A percentile compares a stretch with the other conserved stretches of the same genome.
Conservation (phyloP, 2,888 invertebrate species). For the Lamellibrachia satsuma region DNA sequence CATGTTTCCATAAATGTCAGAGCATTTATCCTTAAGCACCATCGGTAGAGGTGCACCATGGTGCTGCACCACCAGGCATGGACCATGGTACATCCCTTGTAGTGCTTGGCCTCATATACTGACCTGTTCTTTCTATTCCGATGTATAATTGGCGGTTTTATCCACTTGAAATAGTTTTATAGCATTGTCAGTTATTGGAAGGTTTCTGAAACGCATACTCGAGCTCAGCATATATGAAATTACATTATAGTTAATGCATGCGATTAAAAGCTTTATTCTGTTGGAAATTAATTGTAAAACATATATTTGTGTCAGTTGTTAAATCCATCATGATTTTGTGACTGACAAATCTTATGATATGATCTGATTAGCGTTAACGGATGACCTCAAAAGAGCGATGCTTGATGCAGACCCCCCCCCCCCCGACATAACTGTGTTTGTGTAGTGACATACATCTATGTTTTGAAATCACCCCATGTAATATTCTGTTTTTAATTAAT, state of each 20-base stretch:
- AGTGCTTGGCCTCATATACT: background rate
- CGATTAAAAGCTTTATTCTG: too few species aligned
- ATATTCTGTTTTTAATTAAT: too few species aligned
- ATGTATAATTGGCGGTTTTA: background rate
- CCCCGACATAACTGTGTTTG: too few species aligned
- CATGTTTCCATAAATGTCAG: background rate
- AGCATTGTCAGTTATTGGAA: background rate
- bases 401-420: too few species aligned
- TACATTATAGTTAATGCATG: background rate
- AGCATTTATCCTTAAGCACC: background rate
- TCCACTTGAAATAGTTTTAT: background rate
- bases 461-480: too few species aligned
- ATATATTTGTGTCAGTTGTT: background rate
- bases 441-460: too few species aligned
- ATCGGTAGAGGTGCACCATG: background rate
- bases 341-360: too few species aligned
- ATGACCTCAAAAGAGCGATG: too few species aligned
- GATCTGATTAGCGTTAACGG: too few species aligned
- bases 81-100: background rate
- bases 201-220: background rate
- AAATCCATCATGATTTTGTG: too few species aligned
- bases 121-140: background rate
- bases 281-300: background rate
- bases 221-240: background rate
- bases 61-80: background rate